Percentiles rank a stretch among this genome's conserved stretches.
phyloP scores from a whole-genome alignment of 2,797 vertebrate genomes.

The Morus bassanus region DNA sequence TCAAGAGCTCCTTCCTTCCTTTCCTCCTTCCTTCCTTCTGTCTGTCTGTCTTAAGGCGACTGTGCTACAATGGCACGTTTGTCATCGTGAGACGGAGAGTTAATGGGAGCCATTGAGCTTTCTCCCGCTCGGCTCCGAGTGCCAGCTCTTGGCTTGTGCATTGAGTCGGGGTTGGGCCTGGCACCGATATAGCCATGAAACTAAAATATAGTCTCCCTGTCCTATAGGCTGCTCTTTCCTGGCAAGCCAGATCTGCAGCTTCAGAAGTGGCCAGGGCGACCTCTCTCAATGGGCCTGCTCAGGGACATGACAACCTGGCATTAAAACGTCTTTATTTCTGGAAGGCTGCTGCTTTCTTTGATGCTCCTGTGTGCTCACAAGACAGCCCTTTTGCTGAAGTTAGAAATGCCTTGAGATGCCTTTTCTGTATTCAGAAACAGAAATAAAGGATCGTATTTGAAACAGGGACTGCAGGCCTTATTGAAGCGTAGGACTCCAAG shows the following conservation, averaged over 20 bases:
- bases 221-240: not conserved
- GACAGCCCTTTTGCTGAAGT: not conserved
- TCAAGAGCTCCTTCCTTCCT: conserved; percentile 45
- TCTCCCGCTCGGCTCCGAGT: not conserved
- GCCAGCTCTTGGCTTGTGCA: not conserved
- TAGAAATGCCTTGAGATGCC: not conserved
- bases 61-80: not conserved
- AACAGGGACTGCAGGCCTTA: fast-evolving
- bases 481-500: fast-evolving
- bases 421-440: not conserved
- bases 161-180: not conserved
- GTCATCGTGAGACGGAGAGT: not conserved
- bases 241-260: not conserved
- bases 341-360: not conserved
- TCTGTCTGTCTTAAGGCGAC: not conserved
- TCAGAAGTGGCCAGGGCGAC: not conserved
- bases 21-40: not conserved
- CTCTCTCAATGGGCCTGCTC: not conserved
- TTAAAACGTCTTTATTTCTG: fast-evolving
- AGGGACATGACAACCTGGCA: not conserved
- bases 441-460: not conserved
- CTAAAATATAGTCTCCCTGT: not conserved
- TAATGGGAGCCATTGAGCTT: not conserved
- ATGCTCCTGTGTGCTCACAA: not conserved
- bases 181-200: not conserved